Percentiles rank a stretch among this genome's conserved stretches.
Evolutionary conservation across 2,888 invertebrate genomes (phyloP).

Genomic region (Callyntrura sp.): DNA sequence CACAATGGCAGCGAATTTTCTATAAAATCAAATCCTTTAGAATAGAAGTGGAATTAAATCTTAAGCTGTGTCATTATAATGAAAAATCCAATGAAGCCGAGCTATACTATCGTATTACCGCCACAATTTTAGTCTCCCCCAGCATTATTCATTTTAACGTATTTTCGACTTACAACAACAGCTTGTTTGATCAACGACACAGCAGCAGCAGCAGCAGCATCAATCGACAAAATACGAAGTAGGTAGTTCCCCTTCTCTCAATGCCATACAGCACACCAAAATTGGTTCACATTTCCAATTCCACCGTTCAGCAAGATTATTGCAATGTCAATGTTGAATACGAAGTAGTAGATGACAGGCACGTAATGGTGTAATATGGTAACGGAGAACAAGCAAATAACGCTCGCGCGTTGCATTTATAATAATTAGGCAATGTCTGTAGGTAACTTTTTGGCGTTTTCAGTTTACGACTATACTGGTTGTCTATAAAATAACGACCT

Average conservation of each 20-base stretch:
- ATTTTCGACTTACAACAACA: neutral
- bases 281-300: conserved; percentile 34
- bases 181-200: no score
- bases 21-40: neutral
- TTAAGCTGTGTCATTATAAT: no score
- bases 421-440: no score
- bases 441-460: no score
- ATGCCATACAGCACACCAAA: conserved; percentile 30
- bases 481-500: conserved; percentile 18
- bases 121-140: no score
- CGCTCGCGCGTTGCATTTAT: no score
- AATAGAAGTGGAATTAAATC: neutral
- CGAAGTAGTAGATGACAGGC: no score
- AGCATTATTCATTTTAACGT: neutral
- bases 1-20: neutral
- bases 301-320: neutral
- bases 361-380: no score
- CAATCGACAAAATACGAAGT: conserved; percentile 11
- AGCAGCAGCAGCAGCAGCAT: no score
- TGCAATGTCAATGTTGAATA: conserved; percentile 41
- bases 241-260: neutral
- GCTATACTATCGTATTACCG: no score
- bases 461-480: conserved; percentile 24
- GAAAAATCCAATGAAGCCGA: conserved; percentile 19
- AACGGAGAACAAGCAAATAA: neutral